phyloP scores from a whole-genome alignment of 23 tunicate genomes.

The Ciona savignyi region DNA sequence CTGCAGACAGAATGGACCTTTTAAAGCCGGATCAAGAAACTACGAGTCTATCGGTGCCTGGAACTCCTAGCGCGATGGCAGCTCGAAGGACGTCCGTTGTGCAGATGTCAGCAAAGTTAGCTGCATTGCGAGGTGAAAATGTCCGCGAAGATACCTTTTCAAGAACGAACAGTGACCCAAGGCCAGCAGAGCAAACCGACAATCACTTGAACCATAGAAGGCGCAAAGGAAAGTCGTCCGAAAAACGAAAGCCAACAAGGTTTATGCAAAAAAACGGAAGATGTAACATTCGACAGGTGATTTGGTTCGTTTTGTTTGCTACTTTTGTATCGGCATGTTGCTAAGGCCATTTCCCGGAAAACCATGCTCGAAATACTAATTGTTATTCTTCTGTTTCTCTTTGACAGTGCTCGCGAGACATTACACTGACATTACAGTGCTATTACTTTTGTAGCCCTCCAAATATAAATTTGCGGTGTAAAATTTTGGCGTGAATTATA shows the following conservation, averaged over 20 bases:
- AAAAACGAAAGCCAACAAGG: slow-evolving; percentile 40
- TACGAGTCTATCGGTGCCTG: slow-evolving; percentile 6
- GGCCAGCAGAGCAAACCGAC: background rate
- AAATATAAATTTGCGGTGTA: too few relatives aligned
- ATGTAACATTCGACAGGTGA: slow-evolving; percentile 93
- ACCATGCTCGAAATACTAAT: too few relatives aligned
- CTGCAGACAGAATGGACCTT: background rate
- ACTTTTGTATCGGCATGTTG: too few relatives aligned
- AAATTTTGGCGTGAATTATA: too few relatives aligned
- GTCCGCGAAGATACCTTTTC: slow-evolving; percentile 14
- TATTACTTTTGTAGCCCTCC: too few relatives aligned
- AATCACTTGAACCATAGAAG: background rate
- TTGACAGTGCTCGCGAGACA: too few relatives aligned
- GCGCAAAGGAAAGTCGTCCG: background rate
- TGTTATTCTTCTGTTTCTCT: too few relatives aligned
- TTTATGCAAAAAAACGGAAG: slow-evolving; percentile 97
- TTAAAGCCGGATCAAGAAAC: background rate
- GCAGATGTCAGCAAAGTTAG: slow-evolving; percentile 65
- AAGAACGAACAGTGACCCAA: slow-evolving; percentile 1
- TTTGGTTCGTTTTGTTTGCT: background rate
- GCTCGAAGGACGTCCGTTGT: slow-evolving; percentile 39
- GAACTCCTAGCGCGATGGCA: slow-evolving; percentile 21
- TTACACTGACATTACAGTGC: too few relatives aligned
- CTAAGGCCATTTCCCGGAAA: too few relatives aligned
- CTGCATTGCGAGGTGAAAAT: slow-evolving; percentile 56